phyloP scores from a whole-genome alignment of 35 echinoderm and acorn worm species.

The Holothuria glaberrima region DNA sequence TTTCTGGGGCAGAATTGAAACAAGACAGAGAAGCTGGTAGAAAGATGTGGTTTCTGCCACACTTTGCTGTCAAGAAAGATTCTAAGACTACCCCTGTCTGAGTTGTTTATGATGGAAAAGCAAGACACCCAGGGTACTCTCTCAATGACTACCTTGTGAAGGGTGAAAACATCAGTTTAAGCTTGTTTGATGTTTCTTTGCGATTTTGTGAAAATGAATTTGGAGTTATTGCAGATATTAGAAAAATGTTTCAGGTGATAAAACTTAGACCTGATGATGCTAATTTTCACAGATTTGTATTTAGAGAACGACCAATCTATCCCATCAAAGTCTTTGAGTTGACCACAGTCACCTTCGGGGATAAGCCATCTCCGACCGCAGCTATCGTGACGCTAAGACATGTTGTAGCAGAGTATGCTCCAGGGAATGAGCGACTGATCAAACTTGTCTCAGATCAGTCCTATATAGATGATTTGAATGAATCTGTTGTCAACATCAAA shows the following conservation, averaged over 20 bases:
- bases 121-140: conserved; percentile 70
- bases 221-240: conserved; percentile 78
- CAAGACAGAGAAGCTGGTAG: conserved; percentile 58
- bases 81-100: conserved; percentile 74
- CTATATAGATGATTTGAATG: conserved; percentile 68
- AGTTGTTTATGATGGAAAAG: conserved; percentile 81
- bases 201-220: conserved; percentile 82
- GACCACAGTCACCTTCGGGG: conserved; percentile 73
- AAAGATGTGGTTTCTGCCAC: conserved; percentile 69
- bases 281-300: conserved; percentile 18
- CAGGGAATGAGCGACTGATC: conserved; percentile 38
- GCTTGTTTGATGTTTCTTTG: conserved; percentile 70
- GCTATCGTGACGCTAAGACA: conserved; percentile 75
- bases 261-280: conserved; percentile 50
- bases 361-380: conserved; percentile 72
- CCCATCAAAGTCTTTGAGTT: conserved; percentile 71
- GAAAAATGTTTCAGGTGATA: conserved; percentile 82
- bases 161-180: conserved; percentile 75
- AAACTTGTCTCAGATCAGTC: conserved; percentile 58
- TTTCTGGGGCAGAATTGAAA: conserved; percentile 45
- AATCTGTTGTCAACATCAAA: conserved; percentile 45
- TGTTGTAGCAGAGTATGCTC: conserved; percentile 54
- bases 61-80: conserved; percentile 76
- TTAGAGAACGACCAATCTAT: conserved; percentile 40
- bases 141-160: conserved; percentile 78